Evolutionary conservation across 2,888 invertebrate species (phyloP).

Genomic region (Drosophila mulleri): DNA sequence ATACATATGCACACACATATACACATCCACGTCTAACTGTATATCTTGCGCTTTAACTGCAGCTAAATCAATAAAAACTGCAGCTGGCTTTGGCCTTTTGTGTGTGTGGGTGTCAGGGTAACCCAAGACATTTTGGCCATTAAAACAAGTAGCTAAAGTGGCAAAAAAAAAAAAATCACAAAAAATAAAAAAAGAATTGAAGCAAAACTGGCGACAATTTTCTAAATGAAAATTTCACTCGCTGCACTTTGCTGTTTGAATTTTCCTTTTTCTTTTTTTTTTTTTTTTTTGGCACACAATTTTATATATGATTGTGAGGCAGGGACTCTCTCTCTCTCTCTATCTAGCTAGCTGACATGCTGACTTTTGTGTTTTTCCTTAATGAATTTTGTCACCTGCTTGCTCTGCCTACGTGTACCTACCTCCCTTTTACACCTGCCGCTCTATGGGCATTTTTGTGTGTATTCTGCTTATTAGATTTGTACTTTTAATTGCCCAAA

Average conservation of each 20-base stretch:
- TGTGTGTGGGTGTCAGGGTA: slow-evolving; percentile 20
- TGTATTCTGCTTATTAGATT: slow-evolving; percentile 61
- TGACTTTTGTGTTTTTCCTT: slow-evolving; percentile 65
- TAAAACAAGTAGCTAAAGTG: slow-evolving; percentile 42
- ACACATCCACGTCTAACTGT: neutral
- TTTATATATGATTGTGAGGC: slow-evolving; percentile 36
- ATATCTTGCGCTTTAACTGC: slow-evolving; percentile 17
- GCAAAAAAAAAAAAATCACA: slow-evolving; percentile 16
- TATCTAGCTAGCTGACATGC: slow-evolving; percentile 38
- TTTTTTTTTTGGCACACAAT: slow-evolving; percentile 59
- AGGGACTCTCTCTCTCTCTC: neutral
- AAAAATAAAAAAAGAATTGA: neutral
- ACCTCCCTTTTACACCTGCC: slow-evolving; percentile 22
- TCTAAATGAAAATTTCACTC: slow-evolving; percentile 26
- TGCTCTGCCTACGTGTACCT: neutral
- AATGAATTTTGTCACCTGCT: slow-evolving; percentile 57
- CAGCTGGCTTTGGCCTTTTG: slow-evolving; percentile 33
- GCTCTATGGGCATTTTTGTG: slow-evolving; percentile 22
- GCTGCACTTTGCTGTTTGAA: slow-evolving; percentile 15
- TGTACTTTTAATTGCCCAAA: slow-evolving; percentile 66
- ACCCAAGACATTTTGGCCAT: slow-evolving; percentile 19
- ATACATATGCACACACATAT: neutral
- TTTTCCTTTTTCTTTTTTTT: slow-evolving; percentile 14
- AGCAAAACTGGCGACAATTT: slow-evolving; percentile 20
- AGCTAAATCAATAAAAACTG: slow-evolving; percentile 70